Percentiles rank a stretch among this genome's conserved stretches.
phyloP scores from a whole-genome alignment of 1,140 invertebrate genomes.

The Lepidostoma basale region DNA sequence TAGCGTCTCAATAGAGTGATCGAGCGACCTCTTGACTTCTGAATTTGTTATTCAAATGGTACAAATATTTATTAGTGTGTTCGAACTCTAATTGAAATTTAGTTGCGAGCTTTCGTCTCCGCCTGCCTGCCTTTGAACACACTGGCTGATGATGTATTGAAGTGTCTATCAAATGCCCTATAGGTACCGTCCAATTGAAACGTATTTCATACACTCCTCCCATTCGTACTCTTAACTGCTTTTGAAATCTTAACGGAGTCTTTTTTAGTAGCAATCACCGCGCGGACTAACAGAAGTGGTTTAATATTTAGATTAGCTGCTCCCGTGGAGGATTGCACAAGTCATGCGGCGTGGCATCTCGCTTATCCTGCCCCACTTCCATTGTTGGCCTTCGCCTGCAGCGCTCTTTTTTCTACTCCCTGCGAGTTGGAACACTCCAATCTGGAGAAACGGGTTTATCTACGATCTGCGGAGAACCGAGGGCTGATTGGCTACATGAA shows the following conservation, averaged over 20 bases:
- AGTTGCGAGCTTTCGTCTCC: too few species aligned
- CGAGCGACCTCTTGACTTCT: too few species aligned
- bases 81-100: too few species aligned
- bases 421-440: not conserved
- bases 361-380: slow-evolving; percentile 15
- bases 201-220: too few species aligned
- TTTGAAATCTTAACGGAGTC: slow-evolving; percentile 2
- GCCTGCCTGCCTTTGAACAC: too few species aligned
- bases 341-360: slow-evolving; percentile 9
- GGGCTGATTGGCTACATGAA: slow-evolving; percentile 7
- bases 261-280: slow-evolving; percentile 12
- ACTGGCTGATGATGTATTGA: too few species aligned
- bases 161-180: too few species aligned
- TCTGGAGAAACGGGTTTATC: slow-evolving; percentile 10
- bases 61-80: too few species aligned
- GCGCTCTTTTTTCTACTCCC: not conserved
- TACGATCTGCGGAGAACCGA: not conserved
- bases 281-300: slow-evolving; percentile 11
- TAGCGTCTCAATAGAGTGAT: too few species aligned
- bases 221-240: not conserved
- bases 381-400: slow-evolving; percentile 12
- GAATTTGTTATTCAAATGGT: too few species aligned
- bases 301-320: slow-evolving; percentile 5
- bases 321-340: slow-evolving; percentile 8
- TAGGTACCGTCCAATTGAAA: too few species aligned